phyloP scores from a whole-genome alignment of 2,888 invertebrate genomes.

The Anoncus sp. region DNA sequence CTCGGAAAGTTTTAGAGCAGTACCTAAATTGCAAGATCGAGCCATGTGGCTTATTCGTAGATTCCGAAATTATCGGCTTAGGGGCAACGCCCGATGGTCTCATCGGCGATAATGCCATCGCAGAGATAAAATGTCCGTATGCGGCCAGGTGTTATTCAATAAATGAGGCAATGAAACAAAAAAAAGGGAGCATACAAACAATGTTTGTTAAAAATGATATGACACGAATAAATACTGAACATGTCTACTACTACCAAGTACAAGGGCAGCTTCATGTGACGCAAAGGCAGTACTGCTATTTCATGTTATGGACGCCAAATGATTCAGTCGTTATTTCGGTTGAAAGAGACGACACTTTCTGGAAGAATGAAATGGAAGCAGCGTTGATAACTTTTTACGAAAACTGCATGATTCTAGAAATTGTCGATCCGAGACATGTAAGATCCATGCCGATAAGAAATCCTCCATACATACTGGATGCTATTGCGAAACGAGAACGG shows the following conservation, averaged over 20 bases:
- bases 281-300: constrained; percentile 7
- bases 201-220: neutral
- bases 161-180: neutral
- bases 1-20: neutral
- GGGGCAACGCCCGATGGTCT: constrained; percentile 15
- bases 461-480: neutral
- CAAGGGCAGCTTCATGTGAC: constrained; percentile 28
- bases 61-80: constrained; percentile 5
- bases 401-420: neutral
- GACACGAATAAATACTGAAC: constrained; percentile 57
- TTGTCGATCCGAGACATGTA: neutral
- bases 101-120: constrained; percentile 9
- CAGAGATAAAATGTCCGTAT: constrained; percentile 25
- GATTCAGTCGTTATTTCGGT: neutral
- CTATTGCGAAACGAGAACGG: neutral
- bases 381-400: constrained; percentile 3
- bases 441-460: neutral
- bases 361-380: constrained; percentile 17
- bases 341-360: constrained; percentile 21
- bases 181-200: neutral
- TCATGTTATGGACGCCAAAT: constrained; percentile 10
- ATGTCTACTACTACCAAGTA: constrained; percentile 32
- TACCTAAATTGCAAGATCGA: neutral
- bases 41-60: constrained; percentile 15
- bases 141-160: neutral